These are phyloP conservation scores for Ennomos quercinarius DNA, from an alignment of 2,888 invertebrate species.

Conservation along the genomic window DNA sequence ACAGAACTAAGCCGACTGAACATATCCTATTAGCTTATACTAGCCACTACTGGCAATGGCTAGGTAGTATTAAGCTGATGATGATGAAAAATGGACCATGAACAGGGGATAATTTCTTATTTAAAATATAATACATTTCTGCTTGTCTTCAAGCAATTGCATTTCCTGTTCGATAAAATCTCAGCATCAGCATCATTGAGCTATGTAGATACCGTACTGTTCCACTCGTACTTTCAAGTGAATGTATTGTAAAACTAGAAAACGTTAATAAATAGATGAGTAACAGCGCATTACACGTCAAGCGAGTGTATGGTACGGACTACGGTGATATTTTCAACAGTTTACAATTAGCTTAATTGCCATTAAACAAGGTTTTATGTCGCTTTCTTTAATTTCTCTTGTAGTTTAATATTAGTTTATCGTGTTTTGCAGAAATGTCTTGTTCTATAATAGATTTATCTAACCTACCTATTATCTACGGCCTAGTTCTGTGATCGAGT, in stretches of 20 bases:
- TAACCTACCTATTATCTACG: too few relatives aligned
- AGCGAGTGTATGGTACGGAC: background rate
- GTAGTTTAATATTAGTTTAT: conserved; percentile 13
- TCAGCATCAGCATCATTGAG: background rate
- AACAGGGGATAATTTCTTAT: too few relatives aligned
- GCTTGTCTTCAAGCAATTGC: too few relatives aligned
- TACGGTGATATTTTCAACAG: background rate
- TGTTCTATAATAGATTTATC: too few relatives aligned
- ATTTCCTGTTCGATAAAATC: too few relatives aligned
- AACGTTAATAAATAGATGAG: conserved; percentile 12
- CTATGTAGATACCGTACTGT: background rate
- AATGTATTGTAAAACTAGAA: conserved; percentile 35
- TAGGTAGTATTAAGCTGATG: too few relatives aligned
- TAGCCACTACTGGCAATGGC: too few relatives aligned
- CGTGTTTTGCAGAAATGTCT: background rate
- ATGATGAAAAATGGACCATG: too few relatives aligned
- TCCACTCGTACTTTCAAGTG: conserved; percentile 31
- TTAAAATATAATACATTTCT: too few relatives aligned
- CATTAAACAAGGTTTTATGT: conserved; percentile 18
- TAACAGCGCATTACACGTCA: conserved; percentile 5
- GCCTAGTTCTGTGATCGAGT: too few relatives aligned
- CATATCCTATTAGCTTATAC: too few relatives aligned
- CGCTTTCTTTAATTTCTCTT: conserved; percentile 25
- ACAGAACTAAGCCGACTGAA: too few relatives aligned
- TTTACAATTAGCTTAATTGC: conserved; percentile 18